Conservation (phyloP, 2,888 invertebrate species). For the Invenusta paracnida region DNA sequence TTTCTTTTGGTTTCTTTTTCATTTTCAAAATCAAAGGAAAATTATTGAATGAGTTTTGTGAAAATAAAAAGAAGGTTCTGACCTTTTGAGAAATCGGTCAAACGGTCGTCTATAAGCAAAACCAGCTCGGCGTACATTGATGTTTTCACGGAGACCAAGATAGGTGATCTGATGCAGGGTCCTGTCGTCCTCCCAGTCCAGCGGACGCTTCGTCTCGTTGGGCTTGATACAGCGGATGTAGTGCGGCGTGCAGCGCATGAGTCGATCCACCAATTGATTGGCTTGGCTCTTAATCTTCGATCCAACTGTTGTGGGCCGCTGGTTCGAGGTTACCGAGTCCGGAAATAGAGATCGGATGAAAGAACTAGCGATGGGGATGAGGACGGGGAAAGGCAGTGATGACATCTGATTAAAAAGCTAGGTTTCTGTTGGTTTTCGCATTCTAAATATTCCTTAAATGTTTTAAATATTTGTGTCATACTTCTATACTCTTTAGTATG, state of each 20-base stretch:
- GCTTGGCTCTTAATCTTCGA: constrained; percentile 69
- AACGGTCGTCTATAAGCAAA: constrained; percentile 68
- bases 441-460: too few species aligned
- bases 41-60: too few species aligned
- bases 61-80: too few species aligned
- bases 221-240: constrained; percentile 71
- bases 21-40: too few species aligned
- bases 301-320: constrained; percentile 67
- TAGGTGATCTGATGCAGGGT: constrained; percentile 70
- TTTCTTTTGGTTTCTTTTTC: too few species aligned
- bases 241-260: constrained; percentile 69
- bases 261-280: constrained; percentile 67
- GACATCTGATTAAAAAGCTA: too few species aligned
- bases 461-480: too few species aligned
- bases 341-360: constrained; percentile 67
- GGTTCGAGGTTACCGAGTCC: constrained; percentile 59
- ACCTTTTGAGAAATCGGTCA: constrained; percentile 66
- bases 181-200: constrained; percentile 67
- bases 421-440: too few species aligned
- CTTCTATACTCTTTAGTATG: too few species aligned
- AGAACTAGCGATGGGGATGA: constrained; percentile 57
- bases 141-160: constrained; percentile 69
- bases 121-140: constrained; percentile 68
- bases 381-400: background rate
- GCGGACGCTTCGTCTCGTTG: constrained; percentile 68